Conservation (phyloP, 2,888 invertebrate species). For the Stenichneumon culpator region DNA sequence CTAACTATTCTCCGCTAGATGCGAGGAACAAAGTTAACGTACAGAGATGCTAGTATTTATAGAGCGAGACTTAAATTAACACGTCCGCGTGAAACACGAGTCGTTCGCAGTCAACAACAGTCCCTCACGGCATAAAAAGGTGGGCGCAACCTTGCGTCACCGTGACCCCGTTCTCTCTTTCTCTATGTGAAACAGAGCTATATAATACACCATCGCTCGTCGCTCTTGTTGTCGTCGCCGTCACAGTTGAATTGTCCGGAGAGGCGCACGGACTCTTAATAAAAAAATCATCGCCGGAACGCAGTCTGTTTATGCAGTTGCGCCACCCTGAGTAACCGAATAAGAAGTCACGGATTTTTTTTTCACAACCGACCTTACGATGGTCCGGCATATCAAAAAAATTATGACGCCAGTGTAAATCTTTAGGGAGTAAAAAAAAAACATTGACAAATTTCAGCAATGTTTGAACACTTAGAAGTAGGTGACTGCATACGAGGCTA, state of each 20-base stretch:
- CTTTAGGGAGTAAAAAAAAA: not conserved
- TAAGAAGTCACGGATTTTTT: not conserved
- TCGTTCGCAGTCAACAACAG: slow-evolving; percentile 46
- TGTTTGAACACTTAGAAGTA: too few species aligned
- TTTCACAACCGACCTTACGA: not conserved
- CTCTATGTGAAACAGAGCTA: slow-evolving; percentile 42
- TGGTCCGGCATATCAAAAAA: not conserved
- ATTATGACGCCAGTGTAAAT: not conserved
- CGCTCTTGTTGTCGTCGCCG: slow-evolving; percentile 14
- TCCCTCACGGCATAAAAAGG: slow-evolving; percentile 55
- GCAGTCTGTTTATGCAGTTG: slow-evolving; percentile 17
- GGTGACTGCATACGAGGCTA: too few species aligned
- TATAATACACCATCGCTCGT: slow-evolving; percentile 14
- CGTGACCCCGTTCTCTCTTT: slow-evolving; percentile 71
- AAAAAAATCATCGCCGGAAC: not conserved
- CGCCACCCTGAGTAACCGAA: not conserved
- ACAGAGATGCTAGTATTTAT: slow-evolving; percentile 71
- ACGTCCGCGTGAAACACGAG: slow-evolving; percentile 74
- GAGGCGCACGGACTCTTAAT: slow-evolving; percentile 5
- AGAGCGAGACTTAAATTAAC: slow-evolving; percentile 77
- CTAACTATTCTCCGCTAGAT: not conserved
- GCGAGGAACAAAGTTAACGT: slow-evolving; percentile 26
- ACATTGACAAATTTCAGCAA: too few species aligned
- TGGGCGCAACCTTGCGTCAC: slow-evolving; percentile 71
- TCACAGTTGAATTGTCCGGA: slow-evolving; percentile 63